Percentiles rank a stretch among this genome's conserved stretches.
phyloP scores from a whole-genome alignment of 2,888 invertebrate species.

The Dasypogon diadema region DNA sequence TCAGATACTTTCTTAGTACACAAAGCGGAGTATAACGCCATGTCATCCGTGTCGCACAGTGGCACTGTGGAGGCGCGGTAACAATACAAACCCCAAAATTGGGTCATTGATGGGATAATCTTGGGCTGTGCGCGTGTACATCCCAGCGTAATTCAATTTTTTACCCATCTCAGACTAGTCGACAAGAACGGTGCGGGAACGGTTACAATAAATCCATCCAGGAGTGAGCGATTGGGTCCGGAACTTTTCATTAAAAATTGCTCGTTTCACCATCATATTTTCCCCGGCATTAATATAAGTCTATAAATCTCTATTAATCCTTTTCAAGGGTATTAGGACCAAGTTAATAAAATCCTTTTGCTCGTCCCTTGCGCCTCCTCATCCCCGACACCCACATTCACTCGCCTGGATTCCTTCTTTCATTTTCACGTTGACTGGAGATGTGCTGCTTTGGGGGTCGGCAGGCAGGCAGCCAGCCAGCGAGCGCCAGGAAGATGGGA shows the following conservation, averaged over 20 bases:
- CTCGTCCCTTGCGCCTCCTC: not conserved
- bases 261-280: slow-evolving; percentile 32
- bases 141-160: slow-evolving; percentile 11
- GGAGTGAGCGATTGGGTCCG: not conserved
- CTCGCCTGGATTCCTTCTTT: slow-evolving; percentile 2
- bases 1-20: not conserved
- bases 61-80: not conserved
- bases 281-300: slow-evolving; percentile 42
- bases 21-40: not conserved
- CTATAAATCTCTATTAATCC: slow-evolving; percentile 48
- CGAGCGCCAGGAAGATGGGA: not conserved
- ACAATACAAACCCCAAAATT: slow-evolving; percentile 1
- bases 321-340: slow-evolving; percentile 30
- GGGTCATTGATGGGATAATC: slow-evolving; percentile 31
- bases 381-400: not conserved
- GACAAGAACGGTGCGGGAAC: not conserved
- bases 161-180: not conserved
- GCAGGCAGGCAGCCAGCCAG: not conserved
- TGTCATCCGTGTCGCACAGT: not conserved
- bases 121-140: not conserved
- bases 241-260: slow-evolving; percentile 32
- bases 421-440: slow-evolving; percentile 1
- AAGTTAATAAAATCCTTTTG: slow-evolving; percentile 40
- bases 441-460: slow-evolving; percentile 9
- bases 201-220: not conserved